Evolutionary conservation across 2,797 vertebrate species (phyloP).

Genomic region (Nannoperca obscura): DNA sequence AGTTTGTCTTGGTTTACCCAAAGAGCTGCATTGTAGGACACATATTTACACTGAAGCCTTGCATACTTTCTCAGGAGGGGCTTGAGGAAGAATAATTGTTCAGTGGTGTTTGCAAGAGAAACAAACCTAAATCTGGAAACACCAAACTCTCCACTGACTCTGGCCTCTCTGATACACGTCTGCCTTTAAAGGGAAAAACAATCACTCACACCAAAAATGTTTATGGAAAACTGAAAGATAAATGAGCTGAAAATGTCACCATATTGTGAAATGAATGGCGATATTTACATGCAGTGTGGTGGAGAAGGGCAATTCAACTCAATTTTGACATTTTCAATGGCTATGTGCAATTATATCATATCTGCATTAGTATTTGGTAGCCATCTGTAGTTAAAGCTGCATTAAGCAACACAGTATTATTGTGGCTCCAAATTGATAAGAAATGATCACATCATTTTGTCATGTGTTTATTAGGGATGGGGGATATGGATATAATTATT

Average conservation of each 20-base stretch:
- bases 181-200: neutral
- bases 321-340: neutral
- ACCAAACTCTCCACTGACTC: neutral
- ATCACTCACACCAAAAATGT: neutral
- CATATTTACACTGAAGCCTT: constrained; percentile 16
- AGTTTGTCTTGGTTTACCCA: constrained; percentile 15
- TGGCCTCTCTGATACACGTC: neutral
- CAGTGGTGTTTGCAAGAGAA: constrained; percentile 2
- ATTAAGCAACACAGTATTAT: neutral
- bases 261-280: constrained; percentile 26
- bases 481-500: neutral
- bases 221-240: neutral
- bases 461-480: neutral
- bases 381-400: neutral
- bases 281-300: neutral
- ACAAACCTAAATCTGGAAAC: neutral
- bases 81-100: neutral
- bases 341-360: neutral
- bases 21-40: constrained; percentile 8
- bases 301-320: constrained; percentile 11
- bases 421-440: neutral
- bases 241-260: neutral
- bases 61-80: neutral
- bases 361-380: neutral
- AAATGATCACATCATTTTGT: neutral